Evolutionary conservation across 2,888 invertebrate species (phyloP), one percentile per base, ranked within the genome.

Genomic region (Alentia gelatinosa): DNA sequence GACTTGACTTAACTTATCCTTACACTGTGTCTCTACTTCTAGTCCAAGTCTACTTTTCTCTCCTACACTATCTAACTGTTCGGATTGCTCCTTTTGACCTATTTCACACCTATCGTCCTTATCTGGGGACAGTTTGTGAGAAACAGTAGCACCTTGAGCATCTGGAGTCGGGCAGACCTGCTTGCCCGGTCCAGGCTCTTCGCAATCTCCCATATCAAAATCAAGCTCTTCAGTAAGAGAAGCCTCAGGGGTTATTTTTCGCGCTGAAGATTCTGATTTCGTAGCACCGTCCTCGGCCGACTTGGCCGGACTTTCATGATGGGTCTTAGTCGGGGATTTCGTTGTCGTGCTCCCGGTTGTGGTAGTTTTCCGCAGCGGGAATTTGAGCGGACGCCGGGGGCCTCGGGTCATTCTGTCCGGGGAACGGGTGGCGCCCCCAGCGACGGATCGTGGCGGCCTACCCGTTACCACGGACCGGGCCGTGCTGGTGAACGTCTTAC

Each of bases 381-480:
- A 40, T 4, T 9, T 9, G 15, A 42, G 47, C 19, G 40, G 40
- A 5, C 40, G 47, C 47, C 40, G 86, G 9, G 40, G 33, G 7
- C 79, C 7, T 23, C 79, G n/a, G 0, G 86, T 26, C n/a, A 47
- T 47, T 42, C 86, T 12, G 47, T 86, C 86, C 5, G 86, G 86
- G 47, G 30, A 30, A 19, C 50, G 42, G 47, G 86, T 86, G 1
- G 86, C 86, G 12, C 86, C 86, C n/a, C 86, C 86, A 86, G 86
- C 86, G 26, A 47, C 30, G n/a, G 86, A 26, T 47, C 86, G 26
- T 1, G 50, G 47, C 15, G 86, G 86, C 19, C 50, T 23, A 30
- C 30, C 26, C 1, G 47, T 19, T 26, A 12, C 40, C 0, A 86
- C 19, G 47, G 86, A 30, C 1, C 86, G 26, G 33, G 47, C 19